These are phyloP conservation scores for Dinothrombium tinctorium DNA, from an alignment of 1,140 invertebrate genomes.

Conservation along the genomic window DNA sequence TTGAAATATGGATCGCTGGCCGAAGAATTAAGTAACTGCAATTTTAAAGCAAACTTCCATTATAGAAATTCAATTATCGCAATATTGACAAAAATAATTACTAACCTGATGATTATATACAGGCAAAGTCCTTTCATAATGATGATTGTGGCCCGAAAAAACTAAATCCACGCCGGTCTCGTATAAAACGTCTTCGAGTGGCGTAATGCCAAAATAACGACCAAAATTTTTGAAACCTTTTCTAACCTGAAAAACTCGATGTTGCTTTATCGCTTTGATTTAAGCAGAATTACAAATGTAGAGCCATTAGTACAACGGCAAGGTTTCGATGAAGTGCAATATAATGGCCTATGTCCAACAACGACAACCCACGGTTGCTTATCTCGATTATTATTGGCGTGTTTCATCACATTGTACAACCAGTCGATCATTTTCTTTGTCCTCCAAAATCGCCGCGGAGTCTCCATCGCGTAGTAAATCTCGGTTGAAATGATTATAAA, in stretches of 20 bases:
- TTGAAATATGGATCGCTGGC: too few species aligned
- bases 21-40: too few species aligned
- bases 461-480: conserved; percentile 56
- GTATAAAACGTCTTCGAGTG: conserved; percentile 67
- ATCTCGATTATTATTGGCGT: conserved; percentile 32
- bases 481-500: conserved; percentile 79
- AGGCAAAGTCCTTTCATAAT: conserved; percentile 78
- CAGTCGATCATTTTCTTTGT: too few species aligned
- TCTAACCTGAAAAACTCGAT: conserved; percentile 18
- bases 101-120: conserved; percentile 53
- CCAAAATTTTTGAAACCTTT: neutral
- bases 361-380: conserved; percentile 74
- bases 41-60: too few species aligned
- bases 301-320: conserved; percentile 4
- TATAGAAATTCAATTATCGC: too few species aligned
- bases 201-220: conserved; percentile 31
- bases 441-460: conserved; percentile 66
- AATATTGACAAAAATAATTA: too few species aligned
- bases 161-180: conserved; percentile 70
- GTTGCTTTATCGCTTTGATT: neutral
- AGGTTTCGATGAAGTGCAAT: conserved; percentile 43
- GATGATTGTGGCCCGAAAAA: conserved; percentile 87
- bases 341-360: conserved; percentile 89
- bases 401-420: conserved; percentile 51
- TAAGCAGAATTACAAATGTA: neutral